phyloP scores from a whole-genome alignment of 2,888 invertebrate species.

The Argyra leucocephala region DNA sequence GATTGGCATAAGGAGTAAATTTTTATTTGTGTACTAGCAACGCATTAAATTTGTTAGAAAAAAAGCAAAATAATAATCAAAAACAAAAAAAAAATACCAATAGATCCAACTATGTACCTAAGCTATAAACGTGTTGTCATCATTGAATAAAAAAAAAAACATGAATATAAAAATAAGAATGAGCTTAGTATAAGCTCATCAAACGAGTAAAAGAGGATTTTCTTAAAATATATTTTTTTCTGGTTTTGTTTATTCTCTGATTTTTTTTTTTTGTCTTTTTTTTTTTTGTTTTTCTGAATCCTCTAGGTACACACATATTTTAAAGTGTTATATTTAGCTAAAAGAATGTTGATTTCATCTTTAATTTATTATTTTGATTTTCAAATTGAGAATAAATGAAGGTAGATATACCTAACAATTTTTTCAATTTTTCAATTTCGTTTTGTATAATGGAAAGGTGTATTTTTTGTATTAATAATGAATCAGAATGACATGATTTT shows the following conservation, averaged over 20 bases:
- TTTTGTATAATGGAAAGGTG: no score
- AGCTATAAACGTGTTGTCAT: background rate
- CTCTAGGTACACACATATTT: background rate
- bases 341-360: background rate
- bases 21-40: background rate
- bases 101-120: background rate
- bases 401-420: no score
- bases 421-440: no score
- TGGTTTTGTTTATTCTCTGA: background rate
- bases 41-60: background rate
- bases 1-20: no score
- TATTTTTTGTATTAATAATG: no score
- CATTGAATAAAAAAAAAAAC: background rate
- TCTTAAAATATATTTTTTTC: background rate
- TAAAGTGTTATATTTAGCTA: background rate
- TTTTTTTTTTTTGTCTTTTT: background rate
- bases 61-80: no score
- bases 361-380: background rate
- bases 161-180: background rate
- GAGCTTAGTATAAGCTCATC: slow-evolving; percentile 1
- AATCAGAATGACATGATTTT: no score
- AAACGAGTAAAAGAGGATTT: slow-evolving; percentile 6
- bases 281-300: no score
- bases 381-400: no score
- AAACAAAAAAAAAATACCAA: background rate